phyloP scores from a whole-genome alignment of 2,888 invertebrate species.

The Cryptocephalus moraei region DNA sequence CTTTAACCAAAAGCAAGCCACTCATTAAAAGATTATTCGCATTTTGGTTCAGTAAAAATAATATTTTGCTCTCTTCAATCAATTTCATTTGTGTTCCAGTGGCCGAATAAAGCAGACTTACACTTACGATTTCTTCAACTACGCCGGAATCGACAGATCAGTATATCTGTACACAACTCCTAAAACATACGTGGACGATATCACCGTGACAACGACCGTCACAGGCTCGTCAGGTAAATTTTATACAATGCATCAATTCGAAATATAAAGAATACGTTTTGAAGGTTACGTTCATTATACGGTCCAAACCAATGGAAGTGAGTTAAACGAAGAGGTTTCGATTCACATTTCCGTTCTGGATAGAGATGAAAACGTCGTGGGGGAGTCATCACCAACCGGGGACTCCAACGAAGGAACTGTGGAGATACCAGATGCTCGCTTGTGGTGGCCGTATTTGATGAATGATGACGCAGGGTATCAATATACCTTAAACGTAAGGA shows the following conservation, averaged over 20 bases:
- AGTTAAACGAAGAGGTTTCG: too few species aligned
- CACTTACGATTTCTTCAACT: constrained; percentile 95
- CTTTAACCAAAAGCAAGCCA: too few species aligned
- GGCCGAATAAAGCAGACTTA: constrained; percentile 52
- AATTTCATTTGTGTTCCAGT: constrained; percentile 8
- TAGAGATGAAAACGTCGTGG: constrained; percentile 42
- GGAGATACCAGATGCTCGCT: constrained; percentile 56
- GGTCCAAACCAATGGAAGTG: constrained; percentile 6
- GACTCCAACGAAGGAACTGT: constrained; percentile 43
- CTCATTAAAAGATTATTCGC: too few species aligned
- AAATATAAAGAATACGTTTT: too few species aligned
- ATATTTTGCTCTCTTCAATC: too few species aligned
- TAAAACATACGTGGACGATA: background rate
- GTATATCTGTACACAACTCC: constrained; percentile 61
- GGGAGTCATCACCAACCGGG: constrained; percentile 43
- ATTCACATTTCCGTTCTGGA: constrained; percentile 33
- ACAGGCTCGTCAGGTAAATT: constrained; percentile 48
- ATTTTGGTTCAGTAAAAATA: background rate
- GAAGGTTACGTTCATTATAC: constrained; percentile 9
- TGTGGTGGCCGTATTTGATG: constrained; percentile 94
- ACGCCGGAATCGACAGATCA: constrained; percentile 91
- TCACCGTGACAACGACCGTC: constrained; percentile 41
- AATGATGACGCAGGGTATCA: constrained; percentile 68
- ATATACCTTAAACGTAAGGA: constrained; percentile 65
- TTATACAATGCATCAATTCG: too few species aligned